These are phyloP conservation scores for Liolophura sinensis DNA, from an alignment of 1,140 invertebrate genomes.

Conservation along the genomic window DNA sequence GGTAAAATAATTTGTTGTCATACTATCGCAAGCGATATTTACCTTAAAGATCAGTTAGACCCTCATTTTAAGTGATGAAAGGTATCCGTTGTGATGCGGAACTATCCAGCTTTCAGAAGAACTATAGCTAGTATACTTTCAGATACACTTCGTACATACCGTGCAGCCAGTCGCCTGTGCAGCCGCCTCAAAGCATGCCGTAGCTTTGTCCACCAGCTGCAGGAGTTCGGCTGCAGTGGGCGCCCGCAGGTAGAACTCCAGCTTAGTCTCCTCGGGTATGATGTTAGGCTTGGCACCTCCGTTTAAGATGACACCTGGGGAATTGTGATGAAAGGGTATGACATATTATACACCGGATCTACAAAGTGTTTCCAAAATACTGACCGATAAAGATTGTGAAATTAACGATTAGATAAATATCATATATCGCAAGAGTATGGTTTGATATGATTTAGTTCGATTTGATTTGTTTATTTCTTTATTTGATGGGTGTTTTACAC, in stretches of 20 bases:
- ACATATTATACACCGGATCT: not conserved
- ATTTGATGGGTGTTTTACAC: no score
- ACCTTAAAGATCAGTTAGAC: no score
- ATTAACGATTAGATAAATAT: not conserved
- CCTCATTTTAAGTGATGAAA: no score
- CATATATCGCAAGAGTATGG: not conserved
- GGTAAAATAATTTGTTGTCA: no score
- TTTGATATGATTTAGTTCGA: not conserved
- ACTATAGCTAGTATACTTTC: no score
- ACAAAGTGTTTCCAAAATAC: not conserved
- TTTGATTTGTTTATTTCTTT: no score
- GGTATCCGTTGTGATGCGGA: no score
- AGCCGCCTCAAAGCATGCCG: slow-evolving; percentile 48
- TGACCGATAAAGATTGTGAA: not conserved
- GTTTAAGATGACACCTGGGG: slow-evolving; percentile 49
- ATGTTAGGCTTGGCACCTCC: slow-evolving; percentile 57
- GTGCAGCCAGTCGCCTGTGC: slow-evolving; percentile 52
- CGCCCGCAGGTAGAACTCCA: slow-evolving; percentile 48
- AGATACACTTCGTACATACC: slow-evolving; percentile 28
- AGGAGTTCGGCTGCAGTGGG: slow-evolving; percentile 39
- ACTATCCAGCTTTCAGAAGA: no score
- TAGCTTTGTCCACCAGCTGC: slow-evolving; percentile 37
- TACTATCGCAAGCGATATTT: no score
- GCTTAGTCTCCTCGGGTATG: slow-evolving; percentile 51
- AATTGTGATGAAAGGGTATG: not conserved